A percentile compares a stretch with the other conserved stretches of the same genome.
These are phyloP conservation scores for Oasisia sp. DNA, from an alignment of 2,888 invertebrate genomes.

Conservation along the genomic window DNA sequence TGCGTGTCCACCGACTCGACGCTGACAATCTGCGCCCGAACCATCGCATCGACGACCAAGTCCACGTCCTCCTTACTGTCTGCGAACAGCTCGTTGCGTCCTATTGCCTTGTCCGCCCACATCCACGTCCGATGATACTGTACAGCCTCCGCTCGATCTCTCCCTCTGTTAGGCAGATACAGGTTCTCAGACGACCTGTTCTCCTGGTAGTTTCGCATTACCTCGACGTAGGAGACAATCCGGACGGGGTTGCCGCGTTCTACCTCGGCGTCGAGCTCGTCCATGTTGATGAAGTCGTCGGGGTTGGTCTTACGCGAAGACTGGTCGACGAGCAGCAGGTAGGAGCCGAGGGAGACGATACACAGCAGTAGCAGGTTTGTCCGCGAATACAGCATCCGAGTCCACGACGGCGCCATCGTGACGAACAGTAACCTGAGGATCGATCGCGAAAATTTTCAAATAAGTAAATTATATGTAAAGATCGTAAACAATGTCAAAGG, in stretches of 20 bases:
- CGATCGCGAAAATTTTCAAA: too few relatives aligned
- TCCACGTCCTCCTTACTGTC: slow-evolving; percentile 36
- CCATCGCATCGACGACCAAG: slow-evolving; percentile 35
- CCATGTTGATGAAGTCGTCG: slow-evolving; percentile 28
- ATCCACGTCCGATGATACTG: slow-evolving; percentile 36
- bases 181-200: neutral
- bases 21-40: slow-evolving; percentile 36
- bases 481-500: too few relatives aligned
- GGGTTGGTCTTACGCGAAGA: neutral
- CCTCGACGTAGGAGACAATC: slow-evolving; percentile 33
- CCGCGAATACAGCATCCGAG: slow-evolving; percentile 22
- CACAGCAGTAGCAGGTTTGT: slow-evolving; percentile 30
- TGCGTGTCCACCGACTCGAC: slow-evolving; percentile 38
- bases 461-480: neutral
- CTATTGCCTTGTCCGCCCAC: slow-evolving; percentile 35
- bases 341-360: slow-evolving; percentile 27
- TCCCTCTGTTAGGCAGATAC: slow-evolving; percentile 22
- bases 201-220: neutral
- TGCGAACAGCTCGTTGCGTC: slow-evolving; percentile 34
- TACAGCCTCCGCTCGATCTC: neutral
- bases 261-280: slow-evolving; percentile 32
- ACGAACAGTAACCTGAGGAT: too few relatives aligned
- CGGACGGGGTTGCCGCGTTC: slow-evolving; percentile 33
- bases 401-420: neutral
- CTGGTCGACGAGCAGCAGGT: slow-evolving; percentile 28